Evolutionary conservation across 2,797 vertebrate genomes (phyloP), one percentile per base, ranked within the genome.

Genomic region (Urosaurus nigricauda): DNA sequence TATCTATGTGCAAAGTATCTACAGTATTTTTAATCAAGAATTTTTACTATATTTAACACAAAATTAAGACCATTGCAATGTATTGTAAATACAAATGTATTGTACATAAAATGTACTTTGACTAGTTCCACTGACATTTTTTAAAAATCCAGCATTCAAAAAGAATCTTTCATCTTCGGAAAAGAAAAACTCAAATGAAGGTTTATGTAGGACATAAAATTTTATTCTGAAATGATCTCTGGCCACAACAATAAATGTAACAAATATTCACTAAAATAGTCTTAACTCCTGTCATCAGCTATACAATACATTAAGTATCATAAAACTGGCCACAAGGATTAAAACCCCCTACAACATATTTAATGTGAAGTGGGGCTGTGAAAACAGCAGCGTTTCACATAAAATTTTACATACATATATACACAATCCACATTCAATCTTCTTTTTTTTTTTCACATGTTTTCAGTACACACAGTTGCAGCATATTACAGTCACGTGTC

Each of bases 191-290:
- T 74, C 89, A 96, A 94, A 90, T 91, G 87, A 96, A 96, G 94
- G 13, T 90, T 94, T 96, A 96, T 96, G 95, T 97, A 96, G 94
- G 96, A 97, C 97, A 97, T 97, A 97, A 97, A 97, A 94, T 97
- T 97, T 98, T 98, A 98, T 98, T 97, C 96, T 97, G 97, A 98
- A 98, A 97, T 98, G 96, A 97, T 98, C 96, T 98, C 98, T 97
- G 97, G 98, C 97, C 98, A 99, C 98, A 98, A 99, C 98, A 98
- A 98, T 98, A 98, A 99, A 98, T 98, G 98, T 98, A 98, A 98
- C 98, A 98, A 99, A 98, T 98, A 97, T 96, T 98, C 98, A 98
- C 98, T 98, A 98, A 98, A 99, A 98, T 96, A 97, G 97, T 97
- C 97, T 97, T 94, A 97, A 98, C 97, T 98, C 98, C 96, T 96